Evolutionary conservation across 1,140 invertebrate genomes (phyloP).

Genomic region (Nephila pilipes): DNA sequence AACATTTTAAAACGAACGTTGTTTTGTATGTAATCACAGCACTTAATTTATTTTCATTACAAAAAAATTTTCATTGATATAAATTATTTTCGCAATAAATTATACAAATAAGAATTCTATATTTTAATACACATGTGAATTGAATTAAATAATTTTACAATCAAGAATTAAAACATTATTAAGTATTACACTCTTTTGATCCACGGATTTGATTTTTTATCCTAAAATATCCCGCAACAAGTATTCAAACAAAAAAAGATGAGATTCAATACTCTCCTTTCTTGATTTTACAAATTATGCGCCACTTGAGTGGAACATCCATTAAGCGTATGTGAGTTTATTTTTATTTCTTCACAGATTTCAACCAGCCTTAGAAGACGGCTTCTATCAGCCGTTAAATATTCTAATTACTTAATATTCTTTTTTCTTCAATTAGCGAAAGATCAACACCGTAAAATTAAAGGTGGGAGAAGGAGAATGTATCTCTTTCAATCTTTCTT

Average conservation of each 20-base stretch:
- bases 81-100: no score
- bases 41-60: no score
- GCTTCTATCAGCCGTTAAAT: not conserved
- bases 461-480: not conserved
- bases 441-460: not conserved
- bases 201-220: no score
- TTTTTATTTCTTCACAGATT: not conserved
- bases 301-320: not conserved
- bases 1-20: no score
- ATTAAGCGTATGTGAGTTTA: not conserved
- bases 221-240: not conserved
- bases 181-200: no score
- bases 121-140: no score
- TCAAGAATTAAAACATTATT: no score
- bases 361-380: not conserved
- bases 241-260: not conserved
- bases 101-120: no score
- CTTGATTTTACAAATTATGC: not conserved
- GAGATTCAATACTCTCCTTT: not conserved
- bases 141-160: no score
- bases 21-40: no score
- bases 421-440: slow-evolving; percentile 18
- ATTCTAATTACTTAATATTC: slow-evolving; percentile 8
- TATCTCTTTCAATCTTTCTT: slow-evolving; percentile 20
- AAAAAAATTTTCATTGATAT: no score